These are phyloP conservation scores for Grammomys surdaster DNA, from an alignment of 2,113 vertebrate genomes.

Conservation along the genomic window DNA sequence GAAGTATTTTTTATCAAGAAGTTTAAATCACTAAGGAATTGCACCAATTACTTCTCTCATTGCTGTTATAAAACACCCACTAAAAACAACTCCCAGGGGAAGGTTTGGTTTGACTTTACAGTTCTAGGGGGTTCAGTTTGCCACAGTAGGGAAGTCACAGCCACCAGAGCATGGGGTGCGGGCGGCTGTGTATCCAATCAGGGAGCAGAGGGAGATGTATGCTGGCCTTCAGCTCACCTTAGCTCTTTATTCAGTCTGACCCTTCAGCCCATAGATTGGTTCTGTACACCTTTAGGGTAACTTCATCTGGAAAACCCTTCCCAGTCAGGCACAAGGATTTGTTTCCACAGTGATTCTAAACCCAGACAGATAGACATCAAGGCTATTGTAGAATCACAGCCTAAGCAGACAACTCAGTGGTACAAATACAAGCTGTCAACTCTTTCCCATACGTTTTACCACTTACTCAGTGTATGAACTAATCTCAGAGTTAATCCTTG, in stretches of 20 bases:
- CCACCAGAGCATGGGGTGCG: not conserved
- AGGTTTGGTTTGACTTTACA: not conserved
- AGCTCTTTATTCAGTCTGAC: not conserved
- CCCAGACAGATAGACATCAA: not conserved
- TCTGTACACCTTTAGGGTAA: not conserved
- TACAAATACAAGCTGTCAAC: not conserved
- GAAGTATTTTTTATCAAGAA: conserved; percentile 24
- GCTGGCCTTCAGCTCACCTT: not conserved
- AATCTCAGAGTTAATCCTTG: not conserved
- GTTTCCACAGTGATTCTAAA: not conserved
- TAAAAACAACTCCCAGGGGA: not conserved
- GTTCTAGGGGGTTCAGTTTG: not conserved
- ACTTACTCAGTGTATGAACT: not conserved
- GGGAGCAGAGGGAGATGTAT: not conserved
- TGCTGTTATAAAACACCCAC: not conserved
- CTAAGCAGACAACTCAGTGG: not conserved
- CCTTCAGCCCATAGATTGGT: not conserved
- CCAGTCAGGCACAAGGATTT: not conserved
- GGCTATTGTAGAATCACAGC: not conserved
- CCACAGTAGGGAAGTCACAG: not conserved
- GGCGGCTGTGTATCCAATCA: not conserved
- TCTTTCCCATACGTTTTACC: not conserved
- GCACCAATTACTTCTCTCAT: not conserved
- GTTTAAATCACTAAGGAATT: conserved; percentile 17
- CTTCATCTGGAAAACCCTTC: not conserved